Conservation (phyloP, 2,113 vertebrate species). For the Tricholaema leucomelas region DNA sequence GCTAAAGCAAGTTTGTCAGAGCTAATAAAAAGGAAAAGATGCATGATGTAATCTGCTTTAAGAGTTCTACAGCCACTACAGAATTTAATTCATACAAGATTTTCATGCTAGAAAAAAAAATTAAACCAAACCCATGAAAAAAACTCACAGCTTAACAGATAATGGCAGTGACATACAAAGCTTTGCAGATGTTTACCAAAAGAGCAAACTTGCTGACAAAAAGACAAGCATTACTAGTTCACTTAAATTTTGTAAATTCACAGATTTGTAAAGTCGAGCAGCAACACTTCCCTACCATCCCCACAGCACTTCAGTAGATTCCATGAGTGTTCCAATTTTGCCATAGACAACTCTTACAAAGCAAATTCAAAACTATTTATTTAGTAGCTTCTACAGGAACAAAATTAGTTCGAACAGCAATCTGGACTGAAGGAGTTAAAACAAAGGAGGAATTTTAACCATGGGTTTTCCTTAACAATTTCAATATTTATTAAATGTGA, state of each 20-base stretch:
- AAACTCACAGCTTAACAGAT: not conserved
- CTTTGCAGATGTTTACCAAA: not conserved
- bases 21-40: not conserved
- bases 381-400: constrained; percentile 25
- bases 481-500: not conserved
- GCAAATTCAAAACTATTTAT: constrained; percentile 50
- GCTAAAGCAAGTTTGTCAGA: not conserved
- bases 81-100: not conserved
- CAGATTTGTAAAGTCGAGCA: not conserved
- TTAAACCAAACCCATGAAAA: not conserved
- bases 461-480: not conserved
- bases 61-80: not conserved
- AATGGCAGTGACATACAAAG: not conserved
- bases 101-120: not conserved
- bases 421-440: not conserved
- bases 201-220: not conserved
- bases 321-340: not conserved
- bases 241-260: too few species aligned
- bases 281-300: not conserved
- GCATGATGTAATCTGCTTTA: not conserved
- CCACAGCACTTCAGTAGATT: not conserved
- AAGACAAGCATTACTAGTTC: not conserved
- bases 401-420: not conserved
- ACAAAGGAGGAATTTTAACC: not conserved
- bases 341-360: not conserved